phyloP scores from a whole-genome alignment of 35 echinoderm and acorn worm species.

The Ptychodera flava region DNA sequence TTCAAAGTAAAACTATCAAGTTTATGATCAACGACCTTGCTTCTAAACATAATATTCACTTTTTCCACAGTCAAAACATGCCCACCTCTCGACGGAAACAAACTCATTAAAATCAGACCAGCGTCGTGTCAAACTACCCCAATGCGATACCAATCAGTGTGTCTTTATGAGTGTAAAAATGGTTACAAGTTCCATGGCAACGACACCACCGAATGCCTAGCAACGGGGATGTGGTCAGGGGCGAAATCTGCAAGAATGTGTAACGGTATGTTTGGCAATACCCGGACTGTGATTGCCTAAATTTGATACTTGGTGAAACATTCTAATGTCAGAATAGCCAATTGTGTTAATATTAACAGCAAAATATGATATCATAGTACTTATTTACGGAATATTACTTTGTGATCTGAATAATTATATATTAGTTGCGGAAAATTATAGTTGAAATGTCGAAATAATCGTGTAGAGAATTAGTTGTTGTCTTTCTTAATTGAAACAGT shows the following conservation, averaged over 20 bases:
- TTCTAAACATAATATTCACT: no score
- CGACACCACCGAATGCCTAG: neutral
- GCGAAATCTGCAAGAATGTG: neutral
- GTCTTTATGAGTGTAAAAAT: neutral
- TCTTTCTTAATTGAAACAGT: no score
- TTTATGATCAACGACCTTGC: no score
- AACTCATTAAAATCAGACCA: neutral
- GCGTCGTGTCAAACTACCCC: neutral
- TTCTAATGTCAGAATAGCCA: no score
- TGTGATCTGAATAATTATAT: no score
- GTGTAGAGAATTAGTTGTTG: conserved; percentile 18
- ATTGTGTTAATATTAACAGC: no score
- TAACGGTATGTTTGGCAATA: neutral
- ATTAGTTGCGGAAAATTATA: conserved; percentile 14
- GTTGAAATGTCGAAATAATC: neutral
- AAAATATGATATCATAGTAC: no score
- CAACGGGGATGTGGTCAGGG: neutral
- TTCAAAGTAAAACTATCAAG: no score
- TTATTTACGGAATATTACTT: no score
- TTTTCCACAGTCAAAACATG: neutral
- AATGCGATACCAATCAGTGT: neutral
- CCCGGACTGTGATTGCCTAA: neutral
- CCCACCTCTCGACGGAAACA: neutral
- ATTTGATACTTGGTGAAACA: no score
- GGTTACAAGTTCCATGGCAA: neutral